These are phyloP conservation scores for Heterocephalus glaber DNA, from an alignment of 2,113 vertebrate genomes.

Conservation along the genomic window DNA sequence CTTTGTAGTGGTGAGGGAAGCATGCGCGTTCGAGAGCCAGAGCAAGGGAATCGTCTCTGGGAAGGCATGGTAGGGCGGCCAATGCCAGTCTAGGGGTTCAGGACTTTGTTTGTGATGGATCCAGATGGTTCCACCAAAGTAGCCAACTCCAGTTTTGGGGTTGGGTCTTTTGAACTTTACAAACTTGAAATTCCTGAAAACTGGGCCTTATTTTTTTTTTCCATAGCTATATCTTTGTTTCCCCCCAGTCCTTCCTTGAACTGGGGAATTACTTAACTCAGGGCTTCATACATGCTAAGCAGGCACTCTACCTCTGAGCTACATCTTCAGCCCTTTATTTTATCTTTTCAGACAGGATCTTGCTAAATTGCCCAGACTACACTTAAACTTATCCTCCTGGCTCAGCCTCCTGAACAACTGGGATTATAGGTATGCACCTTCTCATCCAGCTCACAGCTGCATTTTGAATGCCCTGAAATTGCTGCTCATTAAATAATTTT, in stretches of 20 bases:
- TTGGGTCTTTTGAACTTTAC: slow-evolving; percentile 24
- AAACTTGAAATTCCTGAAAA: not conserved
- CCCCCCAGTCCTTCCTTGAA: not conserved
- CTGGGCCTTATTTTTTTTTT: not conserved
- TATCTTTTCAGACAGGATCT: not conserved
- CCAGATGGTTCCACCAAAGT: not conserved
- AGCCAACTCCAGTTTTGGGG: not conserved
- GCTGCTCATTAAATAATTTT: not conserved
- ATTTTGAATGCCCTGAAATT: slow-evolving; percentile 10
- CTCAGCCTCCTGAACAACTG: not conserved
- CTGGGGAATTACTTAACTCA: not conserved
- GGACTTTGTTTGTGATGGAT: not conserved
- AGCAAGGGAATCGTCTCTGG: not conserved
- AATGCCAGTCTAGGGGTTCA: not conserved
- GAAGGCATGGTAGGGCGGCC: not conserved
- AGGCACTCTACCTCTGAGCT: not conserved
- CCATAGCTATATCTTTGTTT: not conserved
- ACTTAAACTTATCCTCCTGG: not conserved
- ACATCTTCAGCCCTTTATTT: not conserved
- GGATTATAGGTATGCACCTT: not conserved
- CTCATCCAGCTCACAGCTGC: not conserved
- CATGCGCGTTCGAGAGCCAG: not conserved
- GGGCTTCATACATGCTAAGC: not conserved
- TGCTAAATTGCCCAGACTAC: not conserved
- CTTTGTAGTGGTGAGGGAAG: not conserved